Base-by-base conservation (phyloP, 2,888 invertebrate species). In the Paralinhomoeus sp. region DNA sequence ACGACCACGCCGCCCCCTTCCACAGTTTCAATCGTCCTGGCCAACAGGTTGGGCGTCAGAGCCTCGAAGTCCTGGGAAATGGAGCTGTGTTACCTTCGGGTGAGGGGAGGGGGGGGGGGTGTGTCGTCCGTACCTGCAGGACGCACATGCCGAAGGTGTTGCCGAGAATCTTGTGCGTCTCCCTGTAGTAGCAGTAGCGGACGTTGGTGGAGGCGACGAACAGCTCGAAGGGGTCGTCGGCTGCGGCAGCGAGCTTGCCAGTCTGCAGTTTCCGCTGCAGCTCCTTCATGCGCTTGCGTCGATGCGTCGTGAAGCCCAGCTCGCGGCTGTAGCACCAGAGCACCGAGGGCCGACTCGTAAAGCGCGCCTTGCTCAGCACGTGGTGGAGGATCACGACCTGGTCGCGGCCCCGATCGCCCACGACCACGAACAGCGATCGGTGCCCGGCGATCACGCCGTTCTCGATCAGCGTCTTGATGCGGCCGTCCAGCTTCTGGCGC, bases 251-350 rank as follows among this genome's bases (percentile, higher is more conserved):
- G 5, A 27, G 7, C 27, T 27, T 27, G 27, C 27, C 89, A 2
- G 78, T 75, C 56, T 81, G 78, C 31, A 84, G 77, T 68, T 85
- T 87, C 55, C 75, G 76, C 55, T 78, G 73, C 15, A 79, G 58
- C 47, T 74, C 71, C 58, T 83, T 81, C 69, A 85, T 84, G 50
- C 83, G 73, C 65, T 93, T 93, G 58, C 85, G 82, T 9, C 85
- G 76, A 62, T 89, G 82, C 60, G 85, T 80, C 67, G 78, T 80
- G 51, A 83, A 82, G 24, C 80, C 81, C 54, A 84, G 75, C 61
- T 85, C 82, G 75, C 91, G 73, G 57, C 97, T 99, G 65, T 97
- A 97, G 63, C 97, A 97, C 97, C 97, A 97, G 13, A 97, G 67
- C 1, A 99, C 85, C 37, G 78, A 78, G 0, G 93, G 93, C 36